A percentile compares a stretch with the other conserved stretches of the same genome.
Conservation (phyloP, 2,888 invertebrate species). For the Lypha dubia region DNA sequence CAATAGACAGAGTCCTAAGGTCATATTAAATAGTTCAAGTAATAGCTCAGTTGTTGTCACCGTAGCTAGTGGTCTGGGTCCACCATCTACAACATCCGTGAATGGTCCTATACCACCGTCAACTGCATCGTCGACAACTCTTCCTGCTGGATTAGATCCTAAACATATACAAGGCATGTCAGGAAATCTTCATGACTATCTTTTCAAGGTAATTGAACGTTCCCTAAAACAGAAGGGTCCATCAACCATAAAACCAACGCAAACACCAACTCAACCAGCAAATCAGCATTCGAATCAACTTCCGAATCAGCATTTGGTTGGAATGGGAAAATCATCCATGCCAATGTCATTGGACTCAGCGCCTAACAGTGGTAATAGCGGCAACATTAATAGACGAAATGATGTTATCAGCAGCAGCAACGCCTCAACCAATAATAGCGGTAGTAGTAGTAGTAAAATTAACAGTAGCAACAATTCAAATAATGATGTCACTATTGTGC, state of each 20-base stretch:
- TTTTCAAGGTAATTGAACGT: conserved; percentile 92
- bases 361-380: conserved; percentile 63
- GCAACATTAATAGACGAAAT: conserved; percentile 71
- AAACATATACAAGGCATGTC: conserved; percentile 65
- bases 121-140: conserved; percentile 52
- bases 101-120: conserved; percentile 75
- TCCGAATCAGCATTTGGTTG: conserved; percentile 64
- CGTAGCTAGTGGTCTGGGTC: conserved; percentile 75
- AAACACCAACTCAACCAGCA: conserved; percentile 30
- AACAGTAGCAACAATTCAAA: conserved; percentile 74
- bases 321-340: conserved; percentile 62
- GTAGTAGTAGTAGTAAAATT: conserved; percentile 70
- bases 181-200: conserved; percentile 91
- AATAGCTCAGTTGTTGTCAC: conserved; percentile 60
- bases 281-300: conserved; percentile 66
- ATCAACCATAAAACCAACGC: conserved; percentile 73
- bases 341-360: conserved; percentile 52
- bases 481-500: conserved; percentile 82
- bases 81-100: conserved; percentile 74
- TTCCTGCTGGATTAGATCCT: conserved; percentile 58
- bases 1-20: conserved; percentile 85
- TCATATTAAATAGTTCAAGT: conserved; percentile 78
- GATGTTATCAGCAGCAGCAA: conserved; percentile 73
- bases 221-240: conserved; percentile 88
- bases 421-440: conserved; percentile 33